Evolutionary conservation across 2,797 vertebrate species (phyloP).

Genomic region (Urosaurus nigricauda): DNA sequence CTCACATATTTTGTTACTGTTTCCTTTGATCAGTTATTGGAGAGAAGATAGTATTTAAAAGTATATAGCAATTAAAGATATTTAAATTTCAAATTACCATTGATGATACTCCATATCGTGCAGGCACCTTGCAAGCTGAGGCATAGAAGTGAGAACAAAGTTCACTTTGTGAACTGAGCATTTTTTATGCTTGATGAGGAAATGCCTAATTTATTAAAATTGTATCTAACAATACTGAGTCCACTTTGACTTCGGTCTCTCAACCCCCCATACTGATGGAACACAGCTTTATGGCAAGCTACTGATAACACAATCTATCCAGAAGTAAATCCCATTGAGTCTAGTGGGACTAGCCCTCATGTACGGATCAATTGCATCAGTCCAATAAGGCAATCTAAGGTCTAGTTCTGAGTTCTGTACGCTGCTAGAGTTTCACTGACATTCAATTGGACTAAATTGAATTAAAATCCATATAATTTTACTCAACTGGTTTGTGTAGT

Average conservation of each 20-base stretch:
- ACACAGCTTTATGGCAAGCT: neutral
- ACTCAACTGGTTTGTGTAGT: neutral
- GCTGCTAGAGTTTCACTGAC: neutral
- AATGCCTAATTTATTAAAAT: no score
- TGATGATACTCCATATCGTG: no score
- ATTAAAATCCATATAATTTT: slow-evolving; percentile 3
- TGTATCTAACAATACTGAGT: no score
- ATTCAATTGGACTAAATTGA: neutral
- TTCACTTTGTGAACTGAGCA: no score
- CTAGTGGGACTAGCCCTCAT: neutral
- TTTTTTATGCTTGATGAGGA: no score
- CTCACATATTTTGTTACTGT: no score
- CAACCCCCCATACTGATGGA: no score
- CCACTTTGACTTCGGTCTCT: no score
- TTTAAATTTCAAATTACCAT: no score
- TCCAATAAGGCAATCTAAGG: neutral
- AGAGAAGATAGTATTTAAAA: neutral
- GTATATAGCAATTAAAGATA: neutral
- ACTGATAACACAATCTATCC: neutral
- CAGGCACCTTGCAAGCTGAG: no score
- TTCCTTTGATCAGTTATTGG: no score
- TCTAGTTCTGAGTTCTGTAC: neutral
- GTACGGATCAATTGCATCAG: neutral
- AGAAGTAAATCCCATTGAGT: neutral
- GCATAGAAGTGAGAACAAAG: no score